phyloP scores from a whole-genome alignment of 1,140 invertebrate genomes.

The Radopholus similis region DNA sequence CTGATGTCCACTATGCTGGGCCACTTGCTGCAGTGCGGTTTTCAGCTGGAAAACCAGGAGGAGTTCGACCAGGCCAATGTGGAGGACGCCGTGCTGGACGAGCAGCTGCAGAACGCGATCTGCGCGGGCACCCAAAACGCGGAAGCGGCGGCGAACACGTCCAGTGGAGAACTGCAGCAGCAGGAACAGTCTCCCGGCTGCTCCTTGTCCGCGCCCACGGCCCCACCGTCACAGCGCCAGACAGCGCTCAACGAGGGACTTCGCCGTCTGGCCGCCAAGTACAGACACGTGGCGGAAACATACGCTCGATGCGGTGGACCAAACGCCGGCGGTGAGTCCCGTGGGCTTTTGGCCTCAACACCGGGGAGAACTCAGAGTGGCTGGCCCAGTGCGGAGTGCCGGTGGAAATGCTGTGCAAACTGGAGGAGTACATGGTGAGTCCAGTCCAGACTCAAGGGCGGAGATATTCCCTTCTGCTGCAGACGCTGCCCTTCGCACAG shows the following conservation, averaged over 20 bases:
- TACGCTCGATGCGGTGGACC: not conserved
- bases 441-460: not conserved
- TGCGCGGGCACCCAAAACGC: not conserved
- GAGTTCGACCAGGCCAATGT: constrained; percentile 14
- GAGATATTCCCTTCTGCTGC: not conserved
- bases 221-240: not conserved
- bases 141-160: not conserved
- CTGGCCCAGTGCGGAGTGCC: not conserved
- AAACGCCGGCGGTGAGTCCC: not conserved
- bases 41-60: constrained; percentile 12
- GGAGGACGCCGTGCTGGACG: constrained; percentile 5
- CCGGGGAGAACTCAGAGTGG: not conserved
- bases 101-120: not conserved
- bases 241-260: not conserved
- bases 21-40: not conserved
- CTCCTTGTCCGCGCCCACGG: not conserved
- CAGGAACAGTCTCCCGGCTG: not conserved
- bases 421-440: not conserved
- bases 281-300: not conserved
- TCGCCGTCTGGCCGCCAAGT: not conserved
- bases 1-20: not conserved
- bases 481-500: not conserved
- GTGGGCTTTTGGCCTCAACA: not conserved
- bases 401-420: not conserved
- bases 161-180: not conserved